Evolutionary conservation across 2,113 vertebrate species (phyloP).

Genomic region (Anhinga rufa): DNA sequence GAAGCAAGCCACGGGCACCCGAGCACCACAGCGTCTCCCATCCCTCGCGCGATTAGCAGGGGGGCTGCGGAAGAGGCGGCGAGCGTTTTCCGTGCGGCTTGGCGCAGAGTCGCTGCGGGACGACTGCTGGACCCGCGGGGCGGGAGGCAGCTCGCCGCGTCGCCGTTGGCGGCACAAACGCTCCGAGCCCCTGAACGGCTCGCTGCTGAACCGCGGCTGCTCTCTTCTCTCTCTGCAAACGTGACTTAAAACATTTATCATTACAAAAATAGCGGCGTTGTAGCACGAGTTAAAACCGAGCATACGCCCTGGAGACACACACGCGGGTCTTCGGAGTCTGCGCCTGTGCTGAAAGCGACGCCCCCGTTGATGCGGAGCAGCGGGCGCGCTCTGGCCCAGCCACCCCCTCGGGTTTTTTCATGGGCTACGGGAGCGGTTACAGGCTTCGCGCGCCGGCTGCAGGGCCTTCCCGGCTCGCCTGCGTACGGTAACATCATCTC

Average conservation of each 20-base stretch:
- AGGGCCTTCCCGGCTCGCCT: neutral
- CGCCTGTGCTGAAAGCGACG: neutral
- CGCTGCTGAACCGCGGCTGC: neutral
- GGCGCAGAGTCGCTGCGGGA: neutral
- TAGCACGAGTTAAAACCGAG: neutral
- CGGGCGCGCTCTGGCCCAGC: neutral
- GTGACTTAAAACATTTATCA: neutral
- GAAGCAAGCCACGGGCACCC: neutral
- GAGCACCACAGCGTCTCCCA: fast-evolving
- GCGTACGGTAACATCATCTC: neutral
- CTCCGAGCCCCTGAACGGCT: neutral
- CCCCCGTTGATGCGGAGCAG: neutral
- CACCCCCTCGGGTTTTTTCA: neutral
- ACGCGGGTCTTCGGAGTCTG: neutral
- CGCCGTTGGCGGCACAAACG: neutral
- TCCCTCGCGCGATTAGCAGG: neutral
- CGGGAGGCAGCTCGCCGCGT: neutral
- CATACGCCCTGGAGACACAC: neutral
- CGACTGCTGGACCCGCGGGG: neutral
- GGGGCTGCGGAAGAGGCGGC: neutral
- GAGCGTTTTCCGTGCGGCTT: neutral
- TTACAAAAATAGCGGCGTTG: neutral
- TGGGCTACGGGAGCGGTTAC: neutral
- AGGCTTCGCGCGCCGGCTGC: neutral
- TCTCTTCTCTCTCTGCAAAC: neutral